These are phyloP conservation scores for Hippoglossus hippoglossus DNA, from an alignment of 2,797 vertebrate genomes.

Conservation along the genomic window DNA sequence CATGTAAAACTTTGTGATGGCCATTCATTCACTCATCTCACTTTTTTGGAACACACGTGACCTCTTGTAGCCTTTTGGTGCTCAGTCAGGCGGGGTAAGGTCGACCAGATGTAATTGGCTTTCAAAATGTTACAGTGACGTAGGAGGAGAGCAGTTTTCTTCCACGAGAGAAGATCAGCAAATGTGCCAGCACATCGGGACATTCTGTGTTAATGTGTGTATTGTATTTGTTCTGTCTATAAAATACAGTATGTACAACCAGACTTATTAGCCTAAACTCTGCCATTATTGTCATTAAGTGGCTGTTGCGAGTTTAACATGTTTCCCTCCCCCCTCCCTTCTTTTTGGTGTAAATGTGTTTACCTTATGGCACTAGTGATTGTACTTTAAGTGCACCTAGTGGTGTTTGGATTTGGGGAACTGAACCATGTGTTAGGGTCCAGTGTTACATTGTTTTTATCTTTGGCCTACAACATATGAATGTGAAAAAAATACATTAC, in stretches of 20 bases:
- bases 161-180: constrained; percentile 59
- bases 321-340: constrained; percentile 63
- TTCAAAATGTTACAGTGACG: constrained; percentile 72
- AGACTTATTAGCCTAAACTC: constrained; percentile 87
- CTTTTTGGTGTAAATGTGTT: constrained; percentile 79
- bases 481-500: constrained; percentile 90
- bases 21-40: constrained; percentile 52
- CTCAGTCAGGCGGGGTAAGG: constrained; percentile 74
- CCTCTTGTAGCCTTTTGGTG: constrained; percentile 84
- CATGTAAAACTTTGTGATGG: constrained; percentile 61
- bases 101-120: constrained; percentile 66
- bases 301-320: constrained; percentile 82
- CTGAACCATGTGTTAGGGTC: constrained; percentile 80
- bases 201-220: constrained; percentile 82
- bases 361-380: constrained; percentile 85
- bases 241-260: constrained; percentile 86
- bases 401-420: constrained; percentile 78
- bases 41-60: constrained; percentile 67
- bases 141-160: constrained; percentile 68
- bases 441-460: constrained; percentile 81
- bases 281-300: constrained; percentile 85
- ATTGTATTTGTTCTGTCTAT: constrained; percentile 85
- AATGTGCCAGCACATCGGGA: constrained; percentile 81
- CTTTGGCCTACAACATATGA: constrained; percentile 83
- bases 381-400: constrained; percentile 89